These are phyloP conservation scores for Caenorhabditis wallacei DNA, from an alignment of 2,888 invertebrate species.

Conservation along the genomic window DNA sequence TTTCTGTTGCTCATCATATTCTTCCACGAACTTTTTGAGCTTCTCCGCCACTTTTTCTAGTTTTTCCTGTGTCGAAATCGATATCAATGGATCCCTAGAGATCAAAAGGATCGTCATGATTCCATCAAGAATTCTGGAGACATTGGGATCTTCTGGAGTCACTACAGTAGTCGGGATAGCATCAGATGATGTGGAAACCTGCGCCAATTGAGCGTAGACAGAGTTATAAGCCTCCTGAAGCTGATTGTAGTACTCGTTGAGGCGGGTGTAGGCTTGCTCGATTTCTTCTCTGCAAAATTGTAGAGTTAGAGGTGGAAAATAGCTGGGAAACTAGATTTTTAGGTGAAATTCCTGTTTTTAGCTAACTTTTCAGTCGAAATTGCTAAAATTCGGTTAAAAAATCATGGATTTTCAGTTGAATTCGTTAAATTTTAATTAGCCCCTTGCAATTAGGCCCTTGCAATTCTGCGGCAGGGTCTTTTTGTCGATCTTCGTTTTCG, in stretches of 20 bases:
- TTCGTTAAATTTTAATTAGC: too few relatives aligned
- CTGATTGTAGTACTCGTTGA: conserved; percentile 75
- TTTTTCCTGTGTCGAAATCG: conserved; percentile 32
- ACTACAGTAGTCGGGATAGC: background rate
- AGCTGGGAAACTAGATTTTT: too few relatives aligned
- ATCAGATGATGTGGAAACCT: conserved; percentile 4
- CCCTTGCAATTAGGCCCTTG: too few relatives aligned
- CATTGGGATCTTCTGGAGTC: background rate
- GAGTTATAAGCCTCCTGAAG: conserved; percentile 75
- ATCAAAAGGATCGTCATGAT: conserved; percentile 55
- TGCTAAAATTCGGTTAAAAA: too few relatives aligned
- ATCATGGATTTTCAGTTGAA: too few relatives aligned
- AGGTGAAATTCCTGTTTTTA: too few relatives aligned
- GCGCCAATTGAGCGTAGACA: conserved; percentile 67
- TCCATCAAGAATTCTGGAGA: conserved; percentile 42
- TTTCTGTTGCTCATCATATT: conserved; percentile 51
- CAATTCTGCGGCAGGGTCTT: too few relatives aligned
- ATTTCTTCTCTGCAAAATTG: conserved; percentile 68
- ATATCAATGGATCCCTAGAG: conserved; percentile 15
- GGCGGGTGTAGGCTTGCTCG: conserved; percentile 74
- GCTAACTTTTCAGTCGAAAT: too few relatives aligned
- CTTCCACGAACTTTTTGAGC: conserved; percentile 34
- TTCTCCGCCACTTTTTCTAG: conserved; percentile 50
- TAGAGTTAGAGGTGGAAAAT: background rate
- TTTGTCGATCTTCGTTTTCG: too few relatives aligned